Evolutionary conservation across 2,888 invertebrate species (phyloP).

Genomic region (Nezara viridula): DNA sequence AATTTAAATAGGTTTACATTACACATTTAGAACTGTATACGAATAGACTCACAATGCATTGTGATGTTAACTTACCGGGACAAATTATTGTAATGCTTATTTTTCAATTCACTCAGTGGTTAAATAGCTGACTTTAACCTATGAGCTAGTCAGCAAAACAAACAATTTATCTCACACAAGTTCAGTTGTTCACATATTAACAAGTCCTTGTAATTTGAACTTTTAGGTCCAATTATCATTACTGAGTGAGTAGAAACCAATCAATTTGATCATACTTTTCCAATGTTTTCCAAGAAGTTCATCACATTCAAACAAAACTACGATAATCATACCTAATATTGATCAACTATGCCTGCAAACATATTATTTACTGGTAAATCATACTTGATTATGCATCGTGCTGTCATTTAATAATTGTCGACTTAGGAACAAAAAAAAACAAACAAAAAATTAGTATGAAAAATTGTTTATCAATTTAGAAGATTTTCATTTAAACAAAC

Average conservation of each 20-base stretch:
- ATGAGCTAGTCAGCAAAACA: background rate
- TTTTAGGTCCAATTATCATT: background rate
- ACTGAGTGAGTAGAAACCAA: background rate
- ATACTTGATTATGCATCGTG: background rate
- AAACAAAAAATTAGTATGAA: too few relatives aligned
- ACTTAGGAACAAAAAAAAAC: background rate
- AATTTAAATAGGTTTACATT: too few relatives aligned
- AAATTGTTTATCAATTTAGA: too few relatives aligned
- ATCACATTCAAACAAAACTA: constrained; percentile 8
- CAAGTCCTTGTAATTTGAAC: background rate
- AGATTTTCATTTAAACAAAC: too few relatives aligned
- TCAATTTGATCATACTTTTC: background rate
- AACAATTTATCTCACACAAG: background rate
- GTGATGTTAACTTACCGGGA: constrained; percentile 31
- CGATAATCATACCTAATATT: background rate
- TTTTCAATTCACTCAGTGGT: background rate
- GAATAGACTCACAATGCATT: background rate
- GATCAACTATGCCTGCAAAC: background rate
- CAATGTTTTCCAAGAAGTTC: background rate
- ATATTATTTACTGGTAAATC: background rate
- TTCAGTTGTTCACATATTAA: constrained; percentile 12
- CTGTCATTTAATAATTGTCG: background rate
- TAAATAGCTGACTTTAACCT: background rate
- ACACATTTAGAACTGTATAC: too few relatives aligned
- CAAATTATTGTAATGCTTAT: background rate